These are phyloP conservation scores for Nasonovia ribisnigri DNA, from an alignment of 2,888 invertebrate species.

Conservation along the genomic window DNA sequence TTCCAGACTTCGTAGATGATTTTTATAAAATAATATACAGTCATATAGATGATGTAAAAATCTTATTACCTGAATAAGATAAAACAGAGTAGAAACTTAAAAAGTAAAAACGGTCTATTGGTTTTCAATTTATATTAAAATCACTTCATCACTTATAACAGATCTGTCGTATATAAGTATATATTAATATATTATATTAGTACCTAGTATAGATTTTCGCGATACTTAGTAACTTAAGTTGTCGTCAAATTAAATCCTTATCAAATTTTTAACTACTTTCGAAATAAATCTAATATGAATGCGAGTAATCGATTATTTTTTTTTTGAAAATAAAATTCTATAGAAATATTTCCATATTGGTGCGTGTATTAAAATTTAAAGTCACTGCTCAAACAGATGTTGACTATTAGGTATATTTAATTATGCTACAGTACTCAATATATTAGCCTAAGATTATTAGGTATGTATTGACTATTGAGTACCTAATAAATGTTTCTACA, in stretches of 20 bases:
- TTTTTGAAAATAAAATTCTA: neutral
- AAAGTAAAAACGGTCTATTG: neutral
- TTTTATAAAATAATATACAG: neutral
- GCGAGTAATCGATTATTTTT: neutral
- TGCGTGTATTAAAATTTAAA: neutral
- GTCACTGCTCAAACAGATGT: too few species aligned
- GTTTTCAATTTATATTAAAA: neutral
- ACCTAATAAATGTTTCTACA: neutral
- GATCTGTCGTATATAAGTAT: neutral
- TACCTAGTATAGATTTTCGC: neutral
- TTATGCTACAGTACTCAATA: too few species aligned
- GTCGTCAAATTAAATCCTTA: neutral
- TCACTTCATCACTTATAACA: neutral
- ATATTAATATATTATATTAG: too few species aligned
- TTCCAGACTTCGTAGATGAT: neutral
- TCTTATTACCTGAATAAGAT: neutral
- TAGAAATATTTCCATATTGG: neutral
- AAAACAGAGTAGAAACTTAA: neutral
- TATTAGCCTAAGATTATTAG: too few species aligned
- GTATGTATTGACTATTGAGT: too few species aligned
- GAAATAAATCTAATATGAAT: neutral
- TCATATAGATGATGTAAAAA: neutral
- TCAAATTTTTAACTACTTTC: neutral
- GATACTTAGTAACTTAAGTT: neutral
- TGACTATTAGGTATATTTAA: too few species aligned